Conservation (phyloP, 2,888 invertebrate genomes). For the Hyposoter didymator region DNA sequence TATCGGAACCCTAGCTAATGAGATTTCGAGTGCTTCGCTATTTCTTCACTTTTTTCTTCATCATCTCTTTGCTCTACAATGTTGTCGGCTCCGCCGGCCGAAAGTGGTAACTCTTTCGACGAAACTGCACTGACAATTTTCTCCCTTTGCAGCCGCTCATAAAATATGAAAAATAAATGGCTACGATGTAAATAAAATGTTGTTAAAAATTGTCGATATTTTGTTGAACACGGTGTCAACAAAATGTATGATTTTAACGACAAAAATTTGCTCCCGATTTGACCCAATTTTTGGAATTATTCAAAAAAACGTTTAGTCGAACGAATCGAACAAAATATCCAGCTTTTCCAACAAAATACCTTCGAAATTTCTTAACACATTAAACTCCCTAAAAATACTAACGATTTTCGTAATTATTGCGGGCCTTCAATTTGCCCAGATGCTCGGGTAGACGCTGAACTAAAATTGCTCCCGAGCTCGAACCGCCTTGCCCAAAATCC, state of each 20-base stretch:
- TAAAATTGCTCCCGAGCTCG: not conserved
- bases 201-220: no score
- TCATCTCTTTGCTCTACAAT: slow-evolving; percentile 51
- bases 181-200: no score
- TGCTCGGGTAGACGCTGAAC: not conserved
- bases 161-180: slow-evolving; percentile 2
- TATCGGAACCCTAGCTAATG: slow-evolving; percentile 58
- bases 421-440: not conserved
- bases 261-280: no score
- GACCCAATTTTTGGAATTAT: no score
- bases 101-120: not conserved
- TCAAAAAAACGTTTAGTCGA: no score
- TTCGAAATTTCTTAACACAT: not conserved
- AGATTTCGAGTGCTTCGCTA: slow-evolving; percentile 56
- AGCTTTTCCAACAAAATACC: no score
- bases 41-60: slow-evolving; percentile 48
- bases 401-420: not conserved
- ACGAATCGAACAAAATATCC: no score
- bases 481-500: not conserved
- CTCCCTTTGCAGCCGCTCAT: not conserved
- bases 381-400: not conserved
- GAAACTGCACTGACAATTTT: slow-evolving; percentile 9
- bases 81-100: slow-evolving; percentile 32
- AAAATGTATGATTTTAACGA: no score
- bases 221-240: no score